Percentiles rank a stretch among this genome's conserved stretches.
Evolutionary conservation across 2,113 vertebrate species (phyloP).

Genomic region (Haplochromis burtoni): DNA sequence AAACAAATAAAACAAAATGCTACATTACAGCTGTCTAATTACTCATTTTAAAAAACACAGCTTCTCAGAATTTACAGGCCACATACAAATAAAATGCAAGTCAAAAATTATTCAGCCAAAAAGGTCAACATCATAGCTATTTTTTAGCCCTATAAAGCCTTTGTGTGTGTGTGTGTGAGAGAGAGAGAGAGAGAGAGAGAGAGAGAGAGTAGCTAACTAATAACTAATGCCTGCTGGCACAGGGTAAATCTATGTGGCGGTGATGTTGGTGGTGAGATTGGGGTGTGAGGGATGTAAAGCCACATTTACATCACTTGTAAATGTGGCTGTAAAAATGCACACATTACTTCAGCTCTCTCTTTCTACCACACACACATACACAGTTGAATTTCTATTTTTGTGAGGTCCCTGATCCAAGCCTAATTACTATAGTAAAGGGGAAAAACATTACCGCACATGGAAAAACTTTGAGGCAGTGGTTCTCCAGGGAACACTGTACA

Average conservation of each 20-base stretch:
- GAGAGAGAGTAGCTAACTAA: too few species aligned
- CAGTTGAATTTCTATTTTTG: not conserved
- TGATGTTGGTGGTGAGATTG: not conserved
- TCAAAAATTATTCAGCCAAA: constrained; percentile 5
- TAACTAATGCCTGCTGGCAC: constrained; percentile 30
- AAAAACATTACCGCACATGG: not conserved
- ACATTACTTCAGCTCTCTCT: not conserved
- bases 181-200: not conserved
- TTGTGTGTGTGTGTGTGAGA: not conserved
- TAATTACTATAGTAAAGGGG: not conserved
- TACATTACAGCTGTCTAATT: constrained; percentile 52
- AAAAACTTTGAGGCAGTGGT: not conserved
- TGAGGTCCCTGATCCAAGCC: not conserved
- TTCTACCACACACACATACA: not conserved
- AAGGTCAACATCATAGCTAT: constrained; percentile 43
- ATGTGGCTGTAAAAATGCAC: not conserved
- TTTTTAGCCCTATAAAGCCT: not conserved
- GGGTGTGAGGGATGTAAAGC: not conserved
- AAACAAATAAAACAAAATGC: constrained; percentile 40
- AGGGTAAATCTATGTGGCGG: not conserved
- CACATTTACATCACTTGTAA: constrained; percentile 22
- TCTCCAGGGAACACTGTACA: not conserved
- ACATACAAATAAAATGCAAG: constrained; percentile 46
- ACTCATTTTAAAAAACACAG: constrained; percentile 42
- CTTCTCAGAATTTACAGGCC: constrained; percentile 34